These are phyloP conservation scores for Pachypanchax playfairii DNA, from an alignment of 2,113 vertebrate genomes.

Conservation along the genomic window DNA sequence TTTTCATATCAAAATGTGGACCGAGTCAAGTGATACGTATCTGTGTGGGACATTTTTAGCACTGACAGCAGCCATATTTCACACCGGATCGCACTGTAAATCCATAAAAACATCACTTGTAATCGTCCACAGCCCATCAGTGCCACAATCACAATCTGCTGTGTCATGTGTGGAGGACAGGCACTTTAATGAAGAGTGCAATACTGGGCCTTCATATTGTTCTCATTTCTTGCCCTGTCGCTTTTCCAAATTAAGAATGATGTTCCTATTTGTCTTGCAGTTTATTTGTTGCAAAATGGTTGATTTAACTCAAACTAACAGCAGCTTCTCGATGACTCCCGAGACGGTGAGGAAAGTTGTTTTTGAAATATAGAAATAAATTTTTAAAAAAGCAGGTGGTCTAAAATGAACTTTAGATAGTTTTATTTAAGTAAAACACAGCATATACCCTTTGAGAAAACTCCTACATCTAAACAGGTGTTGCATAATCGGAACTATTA, in stretches of 20 bases:
- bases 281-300: constrained; percentile 69
- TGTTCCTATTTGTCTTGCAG: constrained; percentile 69
- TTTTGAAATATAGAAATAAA: constrained; percentile 32
- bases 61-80: constrained; percentile 55
- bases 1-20: constrained; percentile 41
- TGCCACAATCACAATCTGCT: constrained; percentile 59
- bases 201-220: constrained; percentile 52
- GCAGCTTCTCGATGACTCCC: constrained; percentile 40
- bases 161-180: constrained; percentile 65
- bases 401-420: constrained; percentile 10
- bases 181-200: constrained; percentile 66
- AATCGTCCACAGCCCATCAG: constrained; percentile 64
- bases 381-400: constrained; percentile 25
- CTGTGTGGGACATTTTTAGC: constrained; percentile 34
- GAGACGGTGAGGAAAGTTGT: constrained; percentile 20
- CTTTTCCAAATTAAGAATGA: constrained; percentile 77
- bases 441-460: constrained; percentile 15
- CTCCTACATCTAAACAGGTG: constrained; percentile 18
- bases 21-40: constrained; percentile 17
- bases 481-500: no score
- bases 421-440: constrained; percentile 30
- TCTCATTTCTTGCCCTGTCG: constrained; percentile 76
- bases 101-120: constrained; percentile 69
- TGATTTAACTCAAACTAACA: constrained; percentile 65
- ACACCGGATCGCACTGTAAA: constrained; percentile 52